These are phyloP conservation scores for Drosophila novamexicana DNA, from an alignment of 1,140 invertebrate genomes.

Conservation along the genomic window DNA sequence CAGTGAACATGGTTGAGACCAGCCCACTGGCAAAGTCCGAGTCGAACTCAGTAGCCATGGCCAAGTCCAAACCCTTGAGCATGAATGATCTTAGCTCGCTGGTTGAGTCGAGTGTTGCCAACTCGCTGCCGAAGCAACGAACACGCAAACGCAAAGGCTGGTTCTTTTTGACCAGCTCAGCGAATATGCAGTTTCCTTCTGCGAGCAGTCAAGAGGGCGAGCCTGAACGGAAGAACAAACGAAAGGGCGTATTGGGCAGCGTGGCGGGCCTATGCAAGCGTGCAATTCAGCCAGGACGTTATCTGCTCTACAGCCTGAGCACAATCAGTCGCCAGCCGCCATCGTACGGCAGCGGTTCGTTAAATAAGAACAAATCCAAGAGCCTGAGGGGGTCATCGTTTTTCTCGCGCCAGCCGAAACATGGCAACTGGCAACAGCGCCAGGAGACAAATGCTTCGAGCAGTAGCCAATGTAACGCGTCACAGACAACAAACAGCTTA, in stretches of 20 bases:
- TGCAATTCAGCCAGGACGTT: conserved; percentile 21
- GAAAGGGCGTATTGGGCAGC: conserved; percentile 16
- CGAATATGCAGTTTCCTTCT: too few species aligned
- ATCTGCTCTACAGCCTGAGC: conserved; percentile 56
- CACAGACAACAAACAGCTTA: neutral
- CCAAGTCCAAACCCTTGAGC: too few species aligned
- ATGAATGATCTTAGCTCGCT: too few species aligned
- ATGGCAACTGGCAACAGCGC: neutral
- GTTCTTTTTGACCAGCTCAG: too few species aligned
- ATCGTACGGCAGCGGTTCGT: neutral
- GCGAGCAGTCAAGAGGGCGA: neutral
- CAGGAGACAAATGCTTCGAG: neutral
- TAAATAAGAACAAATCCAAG: neutral
- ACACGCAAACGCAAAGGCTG: too few species aligned
- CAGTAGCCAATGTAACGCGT: neutral
- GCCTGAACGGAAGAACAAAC: neutral
- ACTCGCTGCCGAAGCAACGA: too few species aligned
- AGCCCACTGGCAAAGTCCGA: too few species aligned
- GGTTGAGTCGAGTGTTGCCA: too few species aligned
- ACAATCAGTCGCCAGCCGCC: neutral
- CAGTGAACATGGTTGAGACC: too few species aligned
- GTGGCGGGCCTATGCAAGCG: conserved; percentile 39
- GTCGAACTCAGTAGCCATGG: too few species aligned
- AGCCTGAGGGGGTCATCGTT: neutral
- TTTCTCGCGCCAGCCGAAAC: neutral